Evolutionary conservation across 2,888 invertebrate species (phyloP), one percentile per base, ranked within the genome.

Genomic region (Synergus japonicus): DNA sequence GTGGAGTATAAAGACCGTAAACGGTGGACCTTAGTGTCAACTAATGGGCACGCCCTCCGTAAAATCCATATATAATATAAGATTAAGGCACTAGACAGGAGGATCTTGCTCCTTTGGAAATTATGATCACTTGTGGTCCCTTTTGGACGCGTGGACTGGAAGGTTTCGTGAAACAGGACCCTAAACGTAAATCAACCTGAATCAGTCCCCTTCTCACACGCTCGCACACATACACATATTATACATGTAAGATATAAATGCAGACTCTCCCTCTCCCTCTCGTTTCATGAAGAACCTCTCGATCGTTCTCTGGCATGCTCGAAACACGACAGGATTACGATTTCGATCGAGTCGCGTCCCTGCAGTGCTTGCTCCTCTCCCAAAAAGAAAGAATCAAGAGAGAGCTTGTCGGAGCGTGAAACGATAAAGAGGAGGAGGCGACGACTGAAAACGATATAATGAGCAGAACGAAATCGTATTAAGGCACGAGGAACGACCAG

Each of bases 381-480:
- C 77, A 69, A 79, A 80, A 82, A 83, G 29, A 82, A 83, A 79
- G 80, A 83, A 81, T 82, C 76, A 44, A 76, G 79, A 82, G 60
- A 79, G 76, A 77, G 84, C 79, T 77, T 67, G 76, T 78, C 76
- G 82, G 85, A 85, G 85, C 82, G 85, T 86, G 87, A 87, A 84
- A 85, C 84, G 83, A 83, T 85, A 85, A 84, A 85, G 79, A 82
- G 81, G 79, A 81, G 77, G 69, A 76, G 81, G 81, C 83, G 83
- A 81, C 80, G 82, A 81, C 78, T 85, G 83, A 85, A 79, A 83
- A 85, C 85, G 87, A 86, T 84, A 87, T 88, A 89, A 89, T 88
- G 88, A 87, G 85, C 87, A 86, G 88, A 89, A 89, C 86, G 87
- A 88, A 89, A 89, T 89, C 88, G 88, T 87, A 89, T 89, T 89